Evolutionary conservation across 2,113 vertebrate species (phyloP).

Genomic region (Holacanthus passer): DNA sequence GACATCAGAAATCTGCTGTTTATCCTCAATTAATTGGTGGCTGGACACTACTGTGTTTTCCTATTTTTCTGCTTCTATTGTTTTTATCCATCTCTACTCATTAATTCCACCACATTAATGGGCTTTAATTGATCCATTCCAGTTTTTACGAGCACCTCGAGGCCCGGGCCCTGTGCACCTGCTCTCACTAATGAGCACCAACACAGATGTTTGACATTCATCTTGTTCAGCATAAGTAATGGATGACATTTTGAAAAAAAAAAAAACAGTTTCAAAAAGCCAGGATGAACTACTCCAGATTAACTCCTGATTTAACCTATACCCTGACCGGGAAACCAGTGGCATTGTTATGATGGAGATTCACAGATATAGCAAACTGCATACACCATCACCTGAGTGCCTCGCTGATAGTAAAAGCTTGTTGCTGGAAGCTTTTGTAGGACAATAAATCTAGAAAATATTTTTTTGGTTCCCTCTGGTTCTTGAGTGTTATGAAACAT

Average conservation of each 20-base stretch:
- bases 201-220: conserved; percentile 39
- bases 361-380: conserved; percentile 37
- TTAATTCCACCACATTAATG: conserved; percentile 31
- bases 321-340: not conserved
- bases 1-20: not conserved
- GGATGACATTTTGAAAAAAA: not conserved
- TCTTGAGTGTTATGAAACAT: not conserved
- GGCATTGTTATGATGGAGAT: conserved; percentile 8
- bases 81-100: conserved; percentile 24
- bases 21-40: not conserved
- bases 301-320: not conserved
- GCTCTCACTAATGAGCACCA: conserved; percentile 49
- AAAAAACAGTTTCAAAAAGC: not conserved
- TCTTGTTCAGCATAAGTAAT: conserved; percentile 19
- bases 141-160: conserved; percentile 19
- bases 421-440: not conserved
- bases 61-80: not conserved
- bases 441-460: not conserved
- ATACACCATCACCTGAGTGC: conserved; percentile 38
- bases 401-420: conserved; percentile 19
- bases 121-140: conserved; percentile 44
- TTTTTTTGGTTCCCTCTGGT: not conserved
- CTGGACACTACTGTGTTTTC: not conserved
- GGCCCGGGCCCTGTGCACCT: conserved; percentile 22
- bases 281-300: not conserved